These are phyloP conservation scores for Cinara cedri DNA, from an alignment of 2,888 invertebrate genomes.

Conservation along the genomic window DNA sequence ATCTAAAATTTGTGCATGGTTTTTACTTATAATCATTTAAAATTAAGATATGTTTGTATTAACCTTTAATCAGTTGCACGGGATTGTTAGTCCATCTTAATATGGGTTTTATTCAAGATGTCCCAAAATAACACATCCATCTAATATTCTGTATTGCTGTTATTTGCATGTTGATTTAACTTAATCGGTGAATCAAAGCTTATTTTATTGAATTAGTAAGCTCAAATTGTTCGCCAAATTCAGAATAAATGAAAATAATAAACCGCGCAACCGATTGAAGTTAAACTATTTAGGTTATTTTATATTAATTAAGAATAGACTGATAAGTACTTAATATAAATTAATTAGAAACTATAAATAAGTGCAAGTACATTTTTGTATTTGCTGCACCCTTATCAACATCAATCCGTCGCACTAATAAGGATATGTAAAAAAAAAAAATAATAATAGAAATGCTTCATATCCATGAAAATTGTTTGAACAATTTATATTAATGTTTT, in stretches of 20 bases:
- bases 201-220: no score
- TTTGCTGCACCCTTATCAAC: conserved; percentile 55
- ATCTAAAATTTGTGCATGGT: not conserved
- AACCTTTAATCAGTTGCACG: no score
- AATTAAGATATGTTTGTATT: conserved; percentile 18
- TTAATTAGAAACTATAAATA: conserved; percentile 29
- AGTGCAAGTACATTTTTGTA: conserved; percentile 41
- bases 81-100: no score
- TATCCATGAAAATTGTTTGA: not conserved
- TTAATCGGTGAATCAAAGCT: no score
- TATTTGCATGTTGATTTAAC: no score
- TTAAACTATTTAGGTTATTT: conserved; percentile 16
- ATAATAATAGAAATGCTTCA: conserved; percentile 18
- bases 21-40: not conserved
- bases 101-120: no score
- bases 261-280: no score
- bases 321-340: conserved; percentile 30
- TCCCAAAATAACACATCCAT: no score
- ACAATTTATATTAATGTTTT: not conserved
- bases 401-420: conserved; percentile 54
- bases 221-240: no score
- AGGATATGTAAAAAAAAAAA: not conserved
- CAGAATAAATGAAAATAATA: no score
- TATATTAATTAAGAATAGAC: conserved; percentile 16
- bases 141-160: no score